A percentile compares a stretch with the other conserved stretches of the same genome.
Evolutionary conservation across 2,797 vertebrate species (phyloP).

Genomic region (Gorsachius magnificus): DNA sequence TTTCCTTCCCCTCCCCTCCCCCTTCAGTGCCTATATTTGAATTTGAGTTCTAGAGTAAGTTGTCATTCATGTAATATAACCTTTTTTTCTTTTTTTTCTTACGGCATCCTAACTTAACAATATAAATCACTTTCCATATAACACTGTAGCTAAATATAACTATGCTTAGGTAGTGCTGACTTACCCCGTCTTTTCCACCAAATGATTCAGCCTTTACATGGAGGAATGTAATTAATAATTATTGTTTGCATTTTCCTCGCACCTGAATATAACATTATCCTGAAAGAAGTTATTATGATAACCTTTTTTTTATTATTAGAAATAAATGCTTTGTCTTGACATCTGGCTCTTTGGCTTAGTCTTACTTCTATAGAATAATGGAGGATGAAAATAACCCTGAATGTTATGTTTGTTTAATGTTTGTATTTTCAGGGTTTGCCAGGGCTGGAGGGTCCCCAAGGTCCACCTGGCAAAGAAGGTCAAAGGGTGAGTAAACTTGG

Average conservation of each 20-base stretch:
- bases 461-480: conserved; percentile 90
- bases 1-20: background rate
- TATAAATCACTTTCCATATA: background rate
- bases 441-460: conserved; percentile 83
- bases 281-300: background rate
- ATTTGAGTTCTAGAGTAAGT: background rate
- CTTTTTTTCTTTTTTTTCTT: background rate
- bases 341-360: background rate
- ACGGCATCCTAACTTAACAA: background rate
- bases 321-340: background rate
- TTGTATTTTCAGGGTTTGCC: conserved; percentile 77
- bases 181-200: background rate
- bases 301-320: background rate
- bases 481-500: conserved; percentile 91
- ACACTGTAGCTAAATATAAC: background rate
- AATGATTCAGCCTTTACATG: background rate
- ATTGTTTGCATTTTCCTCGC: background rate
- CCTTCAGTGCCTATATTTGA: background rate
- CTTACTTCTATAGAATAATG: background rate
- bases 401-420: conserved; percentile 10
- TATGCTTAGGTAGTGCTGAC: background rate
- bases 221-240: background rate
- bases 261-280: background rate
- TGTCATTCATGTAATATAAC: background rate
- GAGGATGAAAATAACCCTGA: conserved; percentile 6